phyloP scores from a whole-genome alignment of 2,113 vertebrate species.

The Arvicanthis niloticus region DNA sequence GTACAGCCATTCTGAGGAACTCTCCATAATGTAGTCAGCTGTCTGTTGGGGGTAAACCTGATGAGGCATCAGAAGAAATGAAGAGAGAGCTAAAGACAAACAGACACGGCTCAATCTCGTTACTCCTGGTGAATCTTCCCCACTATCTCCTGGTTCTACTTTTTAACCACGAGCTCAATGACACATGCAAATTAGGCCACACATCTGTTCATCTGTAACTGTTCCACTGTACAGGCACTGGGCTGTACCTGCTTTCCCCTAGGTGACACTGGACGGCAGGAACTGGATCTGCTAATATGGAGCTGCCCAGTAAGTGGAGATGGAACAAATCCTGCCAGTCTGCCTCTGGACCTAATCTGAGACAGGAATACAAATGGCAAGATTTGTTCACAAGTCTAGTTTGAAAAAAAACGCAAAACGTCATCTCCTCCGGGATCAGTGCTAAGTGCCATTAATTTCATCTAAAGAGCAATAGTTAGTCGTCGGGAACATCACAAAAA shows the following conservation, averaged over 20 bases:
- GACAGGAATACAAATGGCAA: not conserved
- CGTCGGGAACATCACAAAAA: slow-evolving; percentile 57
- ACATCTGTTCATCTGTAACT: not conserved
- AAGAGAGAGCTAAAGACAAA: not conserved
- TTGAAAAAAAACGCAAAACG: slow-evolving; percentile 47
- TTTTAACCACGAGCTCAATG: not conserved
- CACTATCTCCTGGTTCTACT: not conserved
- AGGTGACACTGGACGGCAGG: not conserved
- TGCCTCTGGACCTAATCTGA: slow-evolving; percentile 13
- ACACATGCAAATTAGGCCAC: not conserved
- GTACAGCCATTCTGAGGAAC: not conserved
- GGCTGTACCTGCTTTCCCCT: not conserved
- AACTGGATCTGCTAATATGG: not conserved
- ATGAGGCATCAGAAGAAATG: not conserved
- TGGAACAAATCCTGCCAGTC: not conserved
- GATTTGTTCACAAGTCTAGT: not conserved
- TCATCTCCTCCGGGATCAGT: slow-evolving; percentile 21
- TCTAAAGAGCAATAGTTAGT: slow-evolving; percentile 49
- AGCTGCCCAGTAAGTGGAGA: not conserved
- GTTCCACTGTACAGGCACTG: not conserved
- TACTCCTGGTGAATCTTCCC: not conserved
- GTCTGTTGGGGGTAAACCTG: not conserved
- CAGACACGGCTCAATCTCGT: not conserved
- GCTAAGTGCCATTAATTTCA: slow-evolving; percentile 53
- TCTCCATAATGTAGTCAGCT: not conserved